These are phyloP conservation scores for Pardosa pseudoannulata DNA, from an alignment of 2,888 invertebrate genomes.

Conservation along the genomic window DNA sequence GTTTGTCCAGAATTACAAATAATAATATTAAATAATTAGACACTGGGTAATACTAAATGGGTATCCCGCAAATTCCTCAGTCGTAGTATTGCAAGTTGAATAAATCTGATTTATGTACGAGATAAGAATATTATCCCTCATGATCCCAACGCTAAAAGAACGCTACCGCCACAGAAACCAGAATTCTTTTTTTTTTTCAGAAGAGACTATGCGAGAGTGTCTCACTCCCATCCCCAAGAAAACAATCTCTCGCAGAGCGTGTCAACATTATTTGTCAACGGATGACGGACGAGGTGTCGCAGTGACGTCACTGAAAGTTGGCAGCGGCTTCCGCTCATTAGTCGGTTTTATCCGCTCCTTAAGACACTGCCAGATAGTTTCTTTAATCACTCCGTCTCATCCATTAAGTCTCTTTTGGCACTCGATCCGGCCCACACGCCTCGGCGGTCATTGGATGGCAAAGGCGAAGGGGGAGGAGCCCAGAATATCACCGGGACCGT, in stretches of 20 bases:
- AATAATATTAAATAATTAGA: no score
- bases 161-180: no score
- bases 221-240: background rate
- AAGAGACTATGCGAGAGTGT: no score
- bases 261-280: conserved; percentile 7
- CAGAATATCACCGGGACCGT: no score
- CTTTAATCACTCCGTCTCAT: conserved; percentile 56
- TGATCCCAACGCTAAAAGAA: no score
- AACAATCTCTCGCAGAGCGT: background rate
- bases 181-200: no score
- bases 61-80: no score
- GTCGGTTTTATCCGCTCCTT: conserved; percentile 23
- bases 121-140: no score
- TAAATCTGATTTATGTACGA: no score
- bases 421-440: background rate
- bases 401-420: conserved; percentile 19
- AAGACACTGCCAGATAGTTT: conserved; percentile 44
- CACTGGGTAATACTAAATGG: no score
- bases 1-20: no score
- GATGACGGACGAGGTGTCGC: conserved; percentile 24
- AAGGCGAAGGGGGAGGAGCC: background rate
- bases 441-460: background rate
- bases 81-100: no score
- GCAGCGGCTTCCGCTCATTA: conserved; percentile 63
- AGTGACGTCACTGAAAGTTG: conserved; percentile 38